Percentiles rank a stretch among this genome's conserved stretches.
These are phyloP conservation scores for Cerastis rubricosa DNA, from an alignment of 2,888 invertebrate species.

Conservation along the genomic window DNA sequence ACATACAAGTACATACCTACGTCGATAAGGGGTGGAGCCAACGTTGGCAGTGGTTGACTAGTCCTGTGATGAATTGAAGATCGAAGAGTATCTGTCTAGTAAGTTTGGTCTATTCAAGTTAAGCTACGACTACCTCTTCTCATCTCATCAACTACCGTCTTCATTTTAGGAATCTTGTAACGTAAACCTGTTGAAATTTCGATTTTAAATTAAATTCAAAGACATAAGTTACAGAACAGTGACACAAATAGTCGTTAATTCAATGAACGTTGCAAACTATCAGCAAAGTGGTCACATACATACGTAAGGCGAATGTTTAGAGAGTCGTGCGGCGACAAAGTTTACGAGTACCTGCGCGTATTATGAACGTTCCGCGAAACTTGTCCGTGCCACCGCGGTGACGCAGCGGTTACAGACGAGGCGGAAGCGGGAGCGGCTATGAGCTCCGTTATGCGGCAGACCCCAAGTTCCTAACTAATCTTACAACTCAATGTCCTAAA, in stretches of 20 bases:
- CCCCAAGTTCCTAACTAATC: background rate
- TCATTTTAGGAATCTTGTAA: background rate
- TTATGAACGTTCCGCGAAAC: slow-evolving; percentile 28
- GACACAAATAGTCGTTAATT: slow-evolving; percentile 7
- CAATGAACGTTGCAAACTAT: slow-evolving; percentile 31
- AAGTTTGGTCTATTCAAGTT: too few species aligned
- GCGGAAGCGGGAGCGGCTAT: background rate
- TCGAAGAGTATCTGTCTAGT: background rate
- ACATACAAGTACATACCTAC: background rate
- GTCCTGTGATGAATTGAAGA: background rate
- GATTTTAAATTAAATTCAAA: background rate
- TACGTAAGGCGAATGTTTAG: slow-evolving; percentile 17
- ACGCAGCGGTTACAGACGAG: background rate
- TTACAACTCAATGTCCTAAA: background rate
- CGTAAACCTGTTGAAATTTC: background rate
- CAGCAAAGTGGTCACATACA: slow-evolving; percentile 22
- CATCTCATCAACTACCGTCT: too few species aligned
- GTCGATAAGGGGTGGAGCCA: background rate
- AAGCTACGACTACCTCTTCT: background rate
- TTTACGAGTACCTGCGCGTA: slow-evolving; percentile 43
- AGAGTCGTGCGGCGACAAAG: slow-evolving; percentile 30
- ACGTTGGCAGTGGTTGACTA: background rate
- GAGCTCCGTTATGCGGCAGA: background rate
- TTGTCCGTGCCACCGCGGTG: background rate
- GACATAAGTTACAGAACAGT: background rate